Evolutionary conservation across 2,113 vertebrate species (phyloP).

Genomic region (Eublepharis macularius): DNA sequence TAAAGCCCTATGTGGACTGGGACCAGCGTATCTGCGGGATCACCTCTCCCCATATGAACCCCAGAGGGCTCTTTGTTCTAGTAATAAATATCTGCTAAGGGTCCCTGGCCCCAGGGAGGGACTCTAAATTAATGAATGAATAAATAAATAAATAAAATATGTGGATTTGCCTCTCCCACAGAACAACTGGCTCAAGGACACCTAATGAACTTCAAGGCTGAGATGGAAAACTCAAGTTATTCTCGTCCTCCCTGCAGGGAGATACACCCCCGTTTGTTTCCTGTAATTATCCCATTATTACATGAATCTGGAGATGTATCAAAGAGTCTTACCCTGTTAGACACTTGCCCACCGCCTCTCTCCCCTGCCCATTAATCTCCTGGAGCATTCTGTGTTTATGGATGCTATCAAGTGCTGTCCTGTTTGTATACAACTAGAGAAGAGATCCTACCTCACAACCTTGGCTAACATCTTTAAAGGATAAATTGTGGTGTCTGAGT

Average conservation of each 20-base stretch:
- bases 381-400: neutral
- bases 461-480: neutral
- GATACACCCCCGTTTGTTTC: neutral
- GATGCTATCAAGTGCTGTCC: neutral
- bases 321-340: neutral
- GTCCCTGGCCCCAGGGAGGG: no score
- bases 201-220: neutral
- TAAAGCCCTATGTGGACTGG: no score
- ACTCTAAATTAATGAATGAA: no score
- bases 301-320: neutral
- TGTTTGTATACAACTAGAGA: neutral
- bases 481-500: slow-evolving; percentile 8
- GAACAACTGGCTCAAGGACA: no score
- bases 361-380: neutral
- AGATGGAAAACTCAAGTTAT: neutral
- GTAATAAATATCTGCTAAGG: no score
- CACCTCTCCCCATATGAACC: no score
- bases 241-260: neutral
- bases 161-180: no score
- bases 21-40: no score
- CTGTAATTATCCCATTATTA: neutral
- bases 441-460: neutral
- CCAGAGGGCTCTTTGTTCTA: no score
- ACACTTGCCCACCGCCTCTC: neutral
- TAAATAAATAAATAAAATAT: no score